Percentiles rank a stretch among this genome's conserved stretches.
Conservation (phyloP, 2,888 invertebrate genomes). For the Terebella lapidaria region DNA sequence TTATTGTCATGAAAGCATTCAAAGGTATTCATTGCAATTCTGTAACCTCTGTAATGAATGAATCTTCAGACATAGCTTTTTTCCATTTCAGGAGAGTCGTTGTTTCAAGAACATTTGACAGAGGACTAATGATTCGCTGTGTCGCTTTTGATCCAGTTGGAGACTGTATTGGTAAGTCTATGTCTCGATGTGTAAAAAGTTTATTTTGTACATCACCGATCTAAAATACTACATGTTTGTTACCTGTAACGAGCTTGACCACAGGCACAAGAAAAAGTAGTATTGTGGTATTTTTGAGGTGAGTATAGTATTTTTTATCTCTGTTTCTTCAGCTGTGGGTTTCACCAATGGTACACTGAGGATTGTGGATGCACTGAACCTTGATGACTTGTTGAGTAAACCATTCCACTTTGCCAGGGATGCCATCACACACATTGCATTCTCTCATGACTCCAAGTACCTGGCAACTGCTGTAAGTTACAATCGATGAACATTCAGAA, state of each 20-base stretch:
- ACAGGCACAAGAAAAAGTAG: too few species aligned
- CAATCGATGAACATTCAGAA: too few species aligned
- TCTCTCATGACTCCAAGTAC: slow-evolving; percentile 48
- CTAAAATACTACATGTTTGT: too few species aligned
- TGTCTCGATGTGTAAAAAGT: not conserved
- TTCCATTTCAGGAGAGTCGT: slow-evolving; percentile 34
- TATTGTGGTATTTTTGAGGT: too few species aligned
- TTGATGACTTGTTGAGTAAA: slow-evolving; percentile 42
- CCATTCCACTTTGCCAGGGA: slow-evolving; percentile 48
- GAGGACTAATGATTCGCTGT: slow-evolving; percentile 39
- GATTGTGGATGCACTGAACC: slow-evolving; percentile 47
- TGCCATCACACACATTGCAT: slow-evolving; percentile 48
- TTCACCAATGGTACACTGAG: slow-evolving; percentile 37
- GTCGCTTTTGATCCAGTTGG: slow-evolving; percentile 41
- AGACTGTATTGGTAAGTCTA: slow-evolving; percentile 12
- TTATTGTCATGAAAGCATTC: not conserved
- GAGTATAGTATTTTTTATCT: too few species aligned
- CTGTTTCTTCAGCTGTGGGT: slow-evolving; percentile 20
- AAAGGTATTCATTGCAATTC: too few species aligned
- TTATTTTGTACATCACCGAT: too few species aligned
- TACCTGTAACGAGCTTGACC: too few species aligned
- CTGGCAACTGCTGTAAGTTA: slow-evolving; percentile 51
- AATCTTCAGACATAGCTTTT: too few species aligned
- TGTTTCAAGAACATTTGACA: slow-evolving; percentile 42
- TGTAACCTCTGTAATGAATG: too few species aligned